Percentiles rank a stretch among this genome's conserved stretches.
Conservation (phyloP, 2,888 invertebrate genomes). For the Nasonovia ribisnigri region DNA sequence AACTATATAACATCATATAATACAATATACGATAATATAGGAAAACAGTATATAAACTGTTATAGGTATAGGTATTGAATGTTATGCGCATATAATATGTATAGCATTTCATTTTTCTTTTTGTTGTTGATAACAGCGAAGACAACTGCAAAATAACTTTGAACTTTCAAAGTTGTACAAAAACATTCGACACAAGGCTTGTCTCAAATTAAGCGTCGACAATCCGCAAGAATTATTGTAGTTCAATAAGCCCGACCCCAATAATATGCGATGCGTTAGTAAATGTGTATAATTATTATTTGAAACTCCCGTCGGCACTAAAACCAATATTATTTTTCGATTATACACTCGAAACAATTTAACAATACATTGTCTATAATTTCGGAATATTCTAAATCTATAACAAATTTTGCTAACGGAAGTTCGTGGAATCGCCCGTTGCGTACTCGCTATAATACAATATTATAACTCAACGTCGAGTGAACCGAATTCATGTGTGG, state of each 20-base stretch:
- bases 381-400: not conserved
- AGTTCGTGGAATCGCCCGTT: not conserved
- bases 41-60: too few species aligned
- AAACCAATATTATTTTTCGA: constrained; percentile 14
- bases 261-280: not conserved
- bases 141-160: too few species aligned
- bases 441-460: not conserved
- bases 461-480: not conserved
- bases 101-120: too few species aligned
- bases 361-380: constrained; percentile 12
- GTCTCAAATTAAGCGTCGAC: not conserved
- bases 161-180: too few species aligned
- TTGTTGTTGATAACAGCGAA: too few species aligned
- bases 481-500: not conserved
- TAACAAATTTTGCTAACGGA: not conserved
- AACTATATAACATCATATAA: not conserved
- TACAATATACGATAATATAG: too few species aligned
- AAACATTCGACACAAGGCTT: not conserved
- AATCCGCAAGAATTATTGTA: not conserved
- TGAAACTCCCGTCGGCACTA: not conserved
- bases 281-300: not conserved
- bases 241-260: not conserved
- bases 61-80: too few species aligned
- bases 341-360: not conserved
- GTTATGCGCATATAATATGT: too few species aligned